Conservation (phyloP, 2,888 invertebrate genomes). For the Seira musarum region DNA sequence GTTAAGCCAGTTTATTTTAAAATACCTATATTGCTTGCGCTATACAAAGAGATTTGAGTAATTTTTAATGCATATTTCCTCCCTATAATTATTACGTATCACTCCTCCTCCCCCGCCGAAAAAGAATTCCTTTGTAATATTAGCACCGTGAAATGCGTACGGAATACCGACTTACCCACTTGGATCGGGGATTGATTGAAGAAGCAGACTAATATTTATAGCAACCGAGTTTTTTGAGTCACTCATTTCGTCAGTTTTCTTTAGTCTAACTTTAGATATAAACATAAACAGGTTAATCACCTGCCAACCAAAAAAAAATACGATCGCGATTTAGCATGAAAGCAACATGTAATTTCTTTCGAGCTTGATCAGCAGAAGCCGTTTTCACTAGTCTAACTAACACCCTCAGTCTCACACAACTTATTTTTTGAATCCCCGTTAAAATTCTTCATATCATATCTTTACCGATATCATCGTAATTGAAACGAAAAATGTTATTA, state of each 20-base stretch:
- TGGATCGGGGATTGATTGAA: neutral
- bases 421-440: neutral
- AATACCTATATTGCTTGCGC: neutral
- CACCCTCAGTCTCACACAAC: neutral
- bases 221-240: neutral
- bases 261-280: neutral
- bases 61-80: neutral
- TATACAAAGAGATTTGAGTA: neutral
- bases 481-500: neutral
- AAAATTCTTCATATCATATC: constrained; percentile 1
- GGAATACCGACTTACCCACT: neutral
- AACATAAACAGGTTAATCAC: neutral
- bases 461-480: neutral
- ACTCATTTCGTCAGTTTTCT: neutral
- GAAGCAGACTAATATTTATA: neutral
- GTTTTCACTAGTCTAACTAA: no score
- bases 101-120: no score
- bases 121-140: neutral
- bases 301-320: neutral
- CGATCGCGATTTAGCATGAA: neutral
- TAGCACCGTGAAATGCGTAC: neutral
- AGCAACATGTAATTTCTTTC: neutral
- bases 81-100: neutral
- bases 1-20: neutral
- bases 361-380: no score